Conservation (phyloP, 2,113 vertebrate genomes). For the Cyprinodon variegatus region DNA sequence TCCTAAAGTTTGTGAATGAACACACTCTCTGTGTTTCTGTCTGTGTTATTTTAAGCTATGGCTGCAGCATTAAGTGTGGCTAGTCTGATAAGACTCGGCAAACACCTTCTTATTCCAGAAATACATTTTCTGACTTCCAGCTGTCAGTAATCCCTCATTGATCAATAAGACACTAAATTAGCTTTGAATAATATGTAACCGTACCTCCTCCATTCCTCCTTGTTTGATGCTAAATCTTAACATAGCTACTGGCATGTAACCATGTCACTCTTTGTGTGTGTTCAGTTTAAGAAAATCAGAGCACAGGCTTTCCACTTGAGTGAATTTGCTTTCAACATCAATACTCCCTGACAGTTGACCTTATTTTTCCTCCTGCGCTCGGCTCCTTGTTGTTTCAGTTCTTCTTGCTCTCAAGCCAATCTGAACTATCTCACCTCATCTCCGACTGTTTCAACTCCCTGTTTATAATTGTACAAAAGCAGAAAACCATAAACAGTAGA, state of each 20-base stretch:
- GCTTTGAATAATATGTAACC: slow-evolving; percentile 20
- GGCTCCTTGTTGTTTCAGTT: background rate
- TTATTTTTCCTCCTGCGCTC: slow-evolving; percentile 32
- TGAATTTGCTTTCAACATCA: slow-evolving; percentile 30
- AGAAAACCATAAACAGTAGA: background rate
- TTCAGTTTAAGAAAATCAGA: slow-evolving; percentile 5
- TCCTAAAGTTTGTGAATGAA: background rate
- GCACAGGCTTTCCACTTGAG: slow-evolving; percentile 36
- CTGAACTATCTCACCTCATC: background rate
- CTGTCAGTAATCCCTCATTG: slow-evolving; percentile 39
- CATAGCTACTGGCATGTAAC: slow-evolving; percentile 14
- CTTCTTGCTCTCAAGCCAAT: background rate
- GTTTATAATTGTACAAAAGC: background rate
- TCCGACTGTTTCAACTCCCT: background rate
- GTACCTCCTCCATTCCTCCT: slow-evolving; percentile 3
- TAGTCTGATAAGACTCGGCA: slow-evolving; percentile 44
- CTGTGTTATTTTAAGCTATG: slow-evolving; percentile 18
- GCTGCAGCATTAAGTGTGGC: slow-evolving; percentile 2
- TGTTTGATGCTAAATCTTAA: slow-evolving; percentile 1
- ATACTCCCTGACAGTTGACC: slow-evolving; percentile 56
- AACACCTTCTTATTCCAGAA: slow-evolving; percentile 41
- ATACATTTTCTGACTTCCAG: slow-evolving; percentile 38
- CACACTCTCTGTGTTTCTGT: slow-evolving; percentile 16
- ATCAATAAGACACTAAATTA: slow-evolving; percentile 30
- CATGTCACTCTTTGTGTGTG: background rate